Conservation (phyloP, 1,140 invertebrate species). For the Cecropterus lyciades region DNA sequence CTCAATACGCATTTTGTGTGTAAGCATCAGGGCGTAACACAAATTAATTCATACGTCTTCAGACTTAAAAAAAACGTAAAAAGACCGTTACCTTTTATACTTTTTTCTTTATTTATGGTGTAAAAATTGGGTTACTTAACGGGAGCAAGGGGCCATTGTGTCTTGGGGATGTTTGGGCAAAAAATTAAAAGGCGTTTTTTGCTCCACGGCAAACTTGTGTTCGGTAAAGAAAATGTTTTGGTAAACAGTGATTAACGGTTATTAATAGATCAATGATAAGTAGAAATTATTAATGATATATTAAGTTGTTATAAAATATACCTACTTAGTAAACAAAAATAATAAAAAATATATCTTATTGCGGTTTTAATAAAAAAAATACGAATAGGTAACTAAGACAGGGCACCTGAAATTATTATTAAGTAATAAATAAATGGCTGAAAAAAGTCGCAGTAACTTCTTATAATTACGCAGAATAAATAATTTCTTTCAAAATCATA, state of each 20-base stretch:
- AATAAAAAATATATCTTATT: too few species aligned
- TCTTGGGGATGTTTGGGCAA: conserved; percentile 46
- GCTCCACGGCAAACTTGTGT: conserved; percentile 34
- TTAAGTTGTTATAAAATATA: too few species aligned
- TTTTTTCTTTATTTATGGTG: conserved; percentile 81
- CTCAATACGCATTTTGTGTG: conserved; percentile 76
- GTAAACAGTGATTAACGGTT: conserved; percentile 50
- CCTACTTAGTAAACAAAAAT: too few species aligned
- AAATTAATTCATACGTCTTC: conserved; percentile 77
- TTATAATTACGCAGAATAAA: too few species aligned
- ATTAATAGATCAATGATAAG: conserved; percentile 62
- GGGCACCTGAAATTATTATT: too few species aligned
- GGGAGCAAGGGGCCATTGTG: conserved; percentile 70
- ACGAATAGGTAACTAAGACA: too few species aligned
- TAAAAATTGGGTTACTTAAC: conserved; percentile 83
- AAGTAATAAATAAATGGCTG: too few species aligned
- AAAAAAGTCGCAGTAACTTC: too few species aligned
- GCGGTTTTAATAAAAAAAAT: too few species aligned
- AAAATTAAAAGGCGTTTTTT: conserved; percentile 42
- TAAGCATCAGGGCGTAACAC: conserved; percentile 78
- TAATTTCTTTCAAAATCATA: too few species aligned
- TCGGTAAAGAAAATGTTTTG: conserved; percentile 33
- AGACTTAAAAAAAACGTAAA: conserved; percentile 58
- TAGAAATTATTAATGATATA: conserved; percentile 48
- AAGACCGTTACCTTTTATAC: conserved; percentile 70